These are phyloP conservation scores for Crotophaga sulcirostris DNA, from an alignment of 2,113 vertebrate genomes.

Conservation along the genomic window DNA sequence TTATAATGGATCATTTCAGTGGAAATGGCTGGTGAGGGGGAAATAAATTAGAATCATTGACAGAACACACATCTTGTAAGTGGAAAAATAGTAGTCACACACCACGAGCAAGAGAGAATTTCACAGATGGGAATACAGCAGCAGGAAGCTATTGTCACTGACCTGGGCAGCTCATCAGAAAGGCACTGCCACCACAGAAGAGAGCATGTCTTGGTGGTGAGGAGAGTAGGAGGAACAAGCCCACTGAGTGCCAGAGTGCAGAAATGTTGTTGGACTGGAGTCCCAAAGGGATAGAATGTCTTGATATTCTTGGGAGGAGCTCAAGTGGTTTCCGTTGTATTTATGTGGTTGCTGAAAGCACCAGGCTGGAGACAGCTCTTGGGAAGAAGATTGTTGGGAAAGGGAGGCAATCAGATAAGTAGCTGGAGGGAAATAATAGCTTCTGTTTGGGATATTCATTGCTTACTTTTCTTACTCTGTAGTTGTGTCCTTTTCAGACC, in stretches of 20 bases:
- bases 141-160: background rate
- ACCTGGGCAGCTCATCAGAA: background rate
- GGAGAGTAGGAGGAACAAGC: background rate
- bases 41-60: background rate
- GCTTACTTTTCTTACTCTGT: background rate
- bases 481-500: background rate
- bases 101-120: background rate
- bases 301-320: background rate
- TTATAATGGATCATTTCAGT: background rate
- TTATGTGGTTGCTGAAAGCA: background rate
- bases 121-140: background rate
- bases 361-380: background rate
- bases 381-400: background rate
- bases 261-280: background rate
- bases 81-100: background rate
- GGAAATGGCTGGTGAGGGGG: background rate
- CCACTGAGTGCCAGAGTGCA: rapidly evolving
- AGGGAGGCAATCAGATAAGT: background rate
- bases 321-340: background rate
- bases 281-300: background rate
- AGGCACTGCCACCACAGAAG: background rate
- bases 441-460: background rate
- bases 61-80: background rate
- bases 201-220: background rate
- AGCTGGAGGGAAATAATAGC: background rate